phyloP scores from a whole-genome alignment of 1,140 invertebrate species.

The Drosophila tropicalis region DNA sequence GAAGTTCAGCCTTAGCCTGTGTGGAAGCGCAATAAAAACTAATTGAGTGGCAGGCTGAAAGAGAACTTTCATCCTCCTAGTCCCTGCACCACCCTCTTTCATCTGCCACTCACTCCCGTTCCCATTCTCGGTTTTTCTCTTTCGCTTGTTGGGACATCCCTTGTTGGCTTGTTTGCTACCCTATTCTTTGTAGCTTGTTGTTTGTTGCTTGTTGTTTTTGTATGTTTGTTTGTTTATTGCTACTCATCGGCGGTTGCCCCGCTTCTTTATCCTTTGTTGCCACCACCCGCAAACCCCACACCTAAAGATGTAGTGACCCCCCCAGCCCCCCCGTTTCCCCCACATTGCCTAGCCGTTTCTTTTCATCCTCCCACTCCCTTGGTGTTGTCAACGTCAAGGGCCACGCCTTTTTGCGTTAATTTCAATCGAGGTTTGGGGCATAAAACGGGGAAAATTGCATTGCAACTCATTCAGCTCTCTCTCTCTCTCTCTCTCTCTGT shows the following conservation, averaged over 20 bases:
- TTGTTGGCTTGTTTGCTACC: constrained; percentile 8
- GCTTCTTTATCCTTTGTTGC: not conserved
- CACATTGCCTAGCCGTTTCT: not conserved
- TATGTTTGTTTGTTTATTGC: constrained; percentile 77
- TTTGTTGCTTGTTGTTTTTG: constrained; percentile 34
- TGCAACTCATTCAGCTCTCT: constrained; percentile 17
- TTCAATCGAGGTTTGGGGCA: constrained; percentile 54
- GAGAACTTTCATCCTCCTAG: constrained; percentile 15
- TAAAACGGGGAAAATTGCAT: constrained; percentile 38
- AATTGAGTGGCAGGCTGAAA: constrained; percentile 69
- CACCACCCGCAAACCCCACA: constrained; percentile 15
- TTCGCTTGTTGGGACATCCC: constrained; percentile 17
- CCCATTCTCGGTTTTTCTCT: not conserved
- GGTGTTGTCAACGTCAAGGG: constrained; percentile 64
- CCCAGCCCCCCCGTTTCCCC: constrained; percentile 11
- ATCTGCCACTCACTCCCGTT: not conserved
- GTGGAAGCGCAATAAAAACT: constrained; percentile 78
- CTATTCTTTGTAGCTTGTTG: constrained; percentile 38
- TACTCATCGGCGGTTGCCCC: constrained; percentile 49
- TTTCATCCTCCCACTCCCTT: constrained; percentile 18
- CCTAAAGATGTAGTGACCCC: constrained; percentile 14
- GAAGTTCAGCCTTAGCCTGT: constrained; percentile 39
- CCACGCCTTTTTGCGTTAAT: constrained; percentile 80
- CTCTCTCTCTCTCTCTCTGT: not conserved
- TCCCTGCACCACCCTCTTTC: not conserved